Conservation (phyloP, 2,113 vertebrate species). For the Ivindomyrus marchei region DNA sequence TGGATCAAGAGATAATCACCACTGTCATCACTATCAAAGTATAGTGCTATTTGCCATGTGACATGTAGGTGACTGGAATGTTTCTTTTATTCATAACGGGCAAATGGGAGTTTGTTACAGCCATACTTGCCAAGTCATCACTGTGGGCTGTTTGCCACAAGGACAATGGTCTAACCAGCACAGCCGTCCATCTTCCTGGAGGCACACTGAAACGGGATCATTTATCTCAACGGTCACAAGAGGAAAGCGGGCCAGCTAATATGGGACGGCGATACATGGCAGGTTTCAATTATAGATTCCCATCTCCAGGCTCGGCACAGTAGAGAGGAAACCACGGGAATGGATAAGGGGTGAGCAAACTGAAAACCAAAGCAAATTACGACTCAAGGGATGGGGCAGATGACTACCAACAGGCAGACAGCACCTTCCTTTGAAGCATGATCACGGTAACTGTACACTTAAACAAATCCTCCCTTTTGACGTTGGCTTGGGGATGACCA, state of each 20-base stretch:
- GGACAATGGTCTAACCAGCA: not conserved
- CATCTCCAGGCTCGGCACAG: not conserved
- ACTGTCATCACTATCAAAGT: not conserved
- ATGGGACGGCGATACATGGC: not conserved
- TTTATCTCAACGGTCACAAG: not conserved
- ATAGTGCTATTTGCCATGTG: not conserved
- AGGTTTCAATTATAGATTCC: not conserved
- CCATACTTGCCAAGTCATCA: not conserved
- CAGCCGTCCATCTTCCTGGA: not conserved
- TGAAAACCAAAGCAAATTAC: not conserved
- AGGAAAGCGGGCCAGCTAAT: not conserved
- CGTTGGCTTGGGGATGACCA: not conserved
- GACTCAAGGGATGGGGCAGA: not conserved
- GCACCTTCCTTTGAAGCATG: not conserved
- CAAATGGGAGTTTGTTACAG: not conserved
- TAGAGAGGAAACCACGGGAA: not conserved
- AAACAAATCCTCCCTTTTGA: not conserved
- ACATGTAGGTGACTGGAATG: not conserved
- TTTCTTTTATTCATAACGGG: not conserved
- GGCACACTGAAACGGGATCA: not conserved
- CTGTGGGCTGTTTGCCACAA: not conserved
- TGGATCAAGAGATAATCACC: not conserved
- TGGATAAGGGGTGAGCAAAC: not conserved
- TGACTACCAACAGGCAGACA: not conserved
- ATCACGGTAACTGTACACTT: not conserved